Base-by-base conservation (phyloP, 2,797 vertebrate genomes). In the Amazona ochrocephala region DNA sequence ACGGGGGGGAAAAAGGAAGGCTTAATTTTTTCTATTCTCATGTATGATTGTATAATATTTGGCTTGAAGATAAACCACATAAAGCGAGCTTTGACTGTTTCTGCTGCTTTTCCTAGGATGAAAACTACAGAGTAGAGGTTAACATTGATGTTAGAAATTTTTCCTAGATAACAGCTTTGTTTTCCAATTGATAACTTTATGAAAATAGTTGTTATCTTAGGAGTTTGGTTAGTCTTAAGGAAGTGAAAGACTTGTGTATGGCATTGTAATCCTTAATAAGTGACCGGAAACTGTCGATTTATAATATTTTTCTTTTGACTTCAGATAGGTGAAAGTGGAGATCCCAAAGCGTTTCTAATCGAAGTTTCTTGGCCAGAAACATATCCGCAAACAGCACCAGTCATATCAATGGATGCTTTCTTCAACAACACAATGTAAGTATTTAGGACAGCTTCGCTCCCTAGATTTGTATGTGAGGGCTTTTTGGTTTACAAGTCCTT, bases 401-500 rank as follows among this genome's bases (percentile, higher is more conserved):
- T 98, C 47, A 98, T 99, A 96, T 99, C 99, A 1, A 98, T 99
- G 90, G 98, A 99, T 71, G 98, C 98, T 76, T 99, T 99, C 97
- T 99, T 99, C 97, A 99, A 99, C 97, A 99, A 99, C 95, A 99
- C 98, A 70, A 98, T 99, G 99, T 99, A 95, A 98, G 98, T 96
- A 42, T 65, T 92, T 70, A 12, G 34, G 32, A 42, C 26, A 68
- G 19, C 65, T 90, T 76, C 10, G 2, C 44, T 87, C 47, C 41
- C 34, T 72, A 66, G 42, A 44, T n/a, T 78, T 66, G 10, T 26
- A 22, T 5, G 20, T 22, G 41, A 20, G 11, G 21, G 7, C 22
- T 84, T 50, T 89, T 90, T 71, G 17, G 39, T 60, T 71, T 50
- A 7, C 39, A 87, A 90, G 51, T n/a, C 67, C 62, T 48, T 56